These are phyloP conservation scores for Hyles euphorbiae DNA, from an alignment of 1,140 invertebrate species.

Conservation along the genomic window DNA sequence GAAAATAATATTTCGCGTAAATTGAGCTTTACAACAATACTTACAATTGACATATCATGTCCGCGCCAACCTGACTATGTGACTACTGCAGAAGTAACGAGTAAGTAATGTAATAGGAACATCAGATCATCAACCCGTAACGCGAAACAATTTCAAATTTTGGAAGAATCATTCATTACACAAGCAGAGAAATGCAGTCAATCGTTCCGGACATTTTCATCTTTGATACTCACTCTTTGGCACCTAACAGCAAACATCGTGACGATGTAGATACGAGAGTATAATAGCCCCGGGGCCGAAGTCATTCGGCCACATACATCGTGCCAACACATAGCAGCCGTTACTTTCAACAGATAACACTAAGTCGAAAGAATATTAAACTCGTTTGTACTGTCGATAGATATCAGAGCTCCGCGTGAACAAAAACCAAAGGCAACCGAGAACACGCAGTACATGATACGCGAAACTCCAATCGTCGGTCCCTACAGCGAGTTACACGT, in stretches of 20 bases:
- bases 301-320: slow-evolving; percentile 28
- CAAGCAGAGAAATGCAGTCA: slow-evolving; percentile 55
- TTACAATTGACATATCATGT: slow-evolving; percentile 59
- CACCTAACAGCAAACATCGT: slow-evolving; percentile 60
- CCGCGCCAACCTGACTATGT: slow-evolving; percentile 25
- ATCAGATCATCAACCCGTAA: slow-evolving; percentile 73
- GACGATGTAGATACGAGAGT: slow-evolving; percentile 40
- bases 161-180: slow-evolving; percentile 55
- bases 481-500: slow-evolving; percentile 39
- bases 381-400: slow-evolving; percentile 19
- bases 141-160: slow-evolving; percentile 64
- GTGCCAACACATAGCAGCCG: slow-evolving; percentile 22
- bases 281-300: slow-evolving; percentile 34
- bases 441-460: slow-evolving; percentile 51
- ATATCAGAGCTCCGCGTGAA: slow-evolving; percentile 24
- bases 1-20: slow-evolving; percentile 57
- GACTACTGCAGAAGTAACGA: slow-evolving; percentile 55
- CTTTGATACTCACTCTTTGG: slow-evolving; percentile 74
- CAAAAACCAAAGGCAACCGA: slow-evolving; percentile 37
- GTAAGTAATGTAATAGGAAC: slow-evolving; percentile 66
- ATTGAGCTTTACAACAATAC: slow-evolving; percentile 69
- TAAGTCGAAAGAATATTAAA: slow-evolving; percentile 8
- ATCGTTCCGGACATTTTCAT: slow-evolving; percentile 64
- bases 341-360: slow-evolving; percentile 6
- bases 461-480: slow-evolving; percentile 38